Evolutionary conservation across 2,797 vertebrate genomes (phyloP), one percentile per base, ranked within the genome.

Genomic region (Jordanella pulchra): DNA sequence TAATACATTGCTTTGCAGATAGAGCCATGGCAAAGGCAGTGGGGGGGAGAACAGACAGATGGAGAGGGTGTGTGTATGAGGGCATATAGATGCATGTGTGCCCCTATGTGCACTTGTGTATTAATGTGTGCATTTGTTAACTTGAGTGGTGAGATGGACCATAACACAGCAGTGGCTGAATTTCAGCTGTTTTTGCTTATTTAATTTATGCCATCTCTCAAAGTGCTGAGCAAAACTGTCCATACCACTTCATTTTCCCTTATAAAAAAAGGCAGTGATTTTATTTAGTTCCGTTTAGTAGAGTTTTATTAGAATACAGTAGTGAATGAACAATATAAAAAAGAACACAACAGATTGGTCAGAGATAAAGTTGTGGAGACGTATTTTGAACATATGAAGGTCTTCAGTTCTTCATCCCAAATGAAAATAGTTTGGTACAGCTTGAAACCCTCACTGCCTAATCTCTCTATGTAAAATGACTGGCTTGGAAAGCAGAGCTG

Each of bases 41-140:
- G 73, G 87, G 86, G 79, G 81, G 82, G 58, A 72, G 81, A 78
- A 81, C 75, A 80, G 84, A 88, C 88, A 90, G 89, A 89, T 84
- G 84, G 89, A 79, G 73, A 35, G 69, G 77, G 82, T 83, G 76
- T 63, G 78, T 65, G 21, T 78, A 23, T 53, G 44, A 53, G 21
- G 28, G 58, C 32, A 61, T 30, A n/a, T 45, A 58, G 64, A 44
- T 35, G 51, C 13, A 11, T 45, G 51, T 71, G 54, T 72, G 67
- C 66, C 15, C 25, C n/a, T 23, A 45, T 75, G 3, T 48, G 28
- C 51, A 23, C 67, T 13, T n/a, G 15, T 60, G 61, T 72, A 55
- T 64, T 28, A 60, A 50, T 48, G 80, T 83, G 75, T 65, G 66
- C 54, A 67, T 83, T 67, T 72, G 55, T 73, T 45, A 71, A 27